Base-by-base conservation (phyloP, 2,888 invertebrate genomes). In the Dolichopus griseipennis region DNA sequence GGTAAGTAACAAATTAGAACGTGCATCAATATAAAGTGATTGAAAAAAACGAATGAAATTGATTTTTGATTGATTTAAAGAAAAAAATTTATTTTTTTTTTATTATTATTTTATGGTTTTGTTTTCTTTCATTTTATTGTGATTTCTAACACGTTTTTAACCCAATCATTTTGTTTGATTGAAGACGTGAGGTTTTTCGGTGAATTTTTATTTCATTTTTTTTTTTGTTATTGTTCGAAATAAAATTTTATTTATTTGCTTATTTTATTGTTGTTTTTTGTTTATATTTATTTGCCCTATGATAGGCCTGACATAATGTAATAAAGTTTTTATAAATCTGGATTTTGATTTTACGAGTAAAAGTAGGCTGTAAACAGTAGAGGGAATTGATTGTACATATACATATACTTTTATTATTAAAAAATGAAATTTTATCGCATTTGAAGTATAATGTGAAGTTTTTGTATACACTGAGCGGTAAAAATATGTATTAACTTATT, bases 1-100 rank as follows among this genome's bases (percentile, higher is more conserved):
- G n/a, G 52, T 52, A 52, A 15, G 52, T 52, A 52, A 52, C 52
- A 52, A 52, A 12, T 18, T 1, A 6, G 18, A 6, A 52, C 52
- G 52, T 52, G 52, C 15, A 52, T 52, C 9, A 52, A 37, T 37
- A 37, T 37, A 37, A 52, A 52, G 15, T 52, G 52, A 52, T 12
- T 52, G 15, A 52, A 52, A 52, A 52, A 52, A 52, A 52, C 15
- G 52, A 52, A 18, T 52, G 52, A 52, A 52, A 52, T 52, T 52
- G 52, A 52, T 52, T 52, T 52, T 52, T 52, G 52, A 52, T 52
- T 52, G 52, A 52, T 52, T 52, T 52, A 52, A 52, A 52, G 52
- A 18, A n/a, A 52, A 10, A 52, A 18, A 18, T 52, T 52, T 3
- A 2, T 6, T 52, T 52, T 52, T 15, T 52, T 18, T 1, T 52